These are phyloP conservation scores for Invenusta paracnida DNA, from an alignment of 2,888 invertebrate genomes.

Conservation along the genomic window DNA sequence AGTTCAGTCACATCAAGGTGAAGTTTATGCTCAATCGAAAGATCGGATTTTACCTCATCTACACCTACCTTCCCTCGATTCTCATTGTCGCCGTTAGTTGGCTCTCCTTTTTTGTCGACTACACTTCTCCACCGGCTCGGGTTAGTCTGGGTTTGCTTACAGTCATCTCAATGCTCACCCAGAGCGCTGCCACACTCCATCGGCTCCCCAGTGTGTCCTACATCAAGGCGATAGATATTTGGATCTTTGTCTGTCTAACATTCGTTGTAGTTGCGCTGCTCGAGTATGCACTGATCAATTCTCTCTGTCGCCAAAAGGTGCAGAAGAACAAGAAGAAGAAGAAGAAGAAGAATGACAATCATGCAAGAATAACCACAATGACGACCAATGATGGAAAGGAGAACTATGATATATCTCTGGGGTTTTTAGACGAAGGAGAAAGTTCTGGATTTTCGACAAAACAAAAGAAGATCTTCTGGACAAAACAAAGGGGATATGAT, in stretches of 20 bases:
- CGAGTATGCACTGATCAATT: slow-evolving; percentile 35
- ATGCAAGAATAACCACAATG: too few species aligned
- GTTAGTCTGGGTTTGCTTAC: slow-evolving; percentile 29
- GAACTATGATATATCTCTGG: too few species aligned
- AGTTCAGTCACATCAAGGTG: slow-evolving; percentile 15
- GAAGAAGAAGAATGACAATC: too few species aligned
- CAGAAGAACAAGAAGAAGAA: background rate
- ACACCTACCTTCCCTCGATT: slow-evolving; percentile 9
- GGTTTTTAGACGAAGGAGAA: too few species aligned
- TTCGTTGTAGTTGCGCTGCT: slow-evolving; percentile 34
- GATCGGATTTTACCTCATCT: slow-evolving; percentile 31
- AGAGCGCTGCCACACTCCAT: slow-evolving; percentile 21
- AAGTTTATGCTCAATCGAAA: slow-evolving; percentile 31
- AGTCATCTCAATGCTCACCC: slow-evolving; percentile 33
- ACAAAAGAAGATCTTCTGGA: background rate
- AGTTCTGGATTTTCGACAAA: too few species aligned
- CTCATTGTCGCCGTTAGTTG: slow-evolving; percentile 36
- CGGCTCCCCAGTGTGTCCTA: slow-evolving; percentile 33
- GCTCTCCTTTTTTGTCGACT: slow-evolving; percentile 38
- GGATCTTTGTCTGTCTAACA: slow-evolving; percentile 37
- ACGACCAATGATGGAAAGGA: background rate
- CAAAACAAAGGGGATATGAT: background rate
- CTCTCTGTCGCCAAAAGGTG: slow-evolving; percentile 7
- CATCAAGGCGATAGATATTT: slow-evolving; percentile 39
- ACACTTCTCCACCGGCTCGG: slow-evolving; percentile 33